Evolutionary conservation across 2,888 invertebrate genomes (phyloP).

Genomic region (Netelia virgata): DNA sequence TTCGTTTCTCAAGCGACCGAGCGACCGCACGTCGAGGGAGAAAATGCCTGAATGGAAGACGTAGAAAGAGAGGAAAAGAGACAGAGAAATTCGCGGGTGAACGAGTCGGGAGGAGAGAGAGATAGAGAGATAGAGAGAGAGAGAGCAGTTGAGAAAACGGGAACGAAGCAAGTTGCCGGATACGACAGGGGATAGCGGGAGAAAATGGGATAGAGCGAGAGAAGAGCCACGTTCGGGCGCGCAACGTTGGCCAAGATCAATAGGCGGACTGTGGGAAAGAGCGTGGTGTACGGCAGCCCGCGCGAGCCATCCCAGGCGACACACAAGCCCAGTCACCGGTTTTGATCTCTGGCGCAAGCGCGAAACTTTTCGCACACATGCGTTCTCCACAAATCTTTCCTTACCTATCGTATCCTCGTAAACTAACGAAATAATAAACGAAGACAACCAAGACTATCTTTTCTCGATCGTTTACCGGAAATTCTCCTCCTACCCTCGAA

Average conservation of each 20-base stretch:
- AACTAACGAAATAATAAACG: background rate
- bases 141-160: conserved; percentile 64
- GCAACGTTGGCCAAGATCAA: conserved; percentile 82
- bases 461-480: background rate
- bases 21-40: conserved; percentile 51
- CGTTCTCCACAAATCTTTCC: conserved; percentile 11
- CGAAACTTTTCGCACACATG: conserved; percentile 68
- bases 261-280: conserved; percentile 75
- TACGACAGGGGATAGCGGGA: conserved; percentile 47
- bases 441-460: background rate
- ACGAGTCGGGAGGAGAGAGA: conserved; percentile 43
- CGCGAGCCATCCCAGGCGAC: conserved; percentile 81
- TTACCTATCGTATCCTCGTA: background rate
- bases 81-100: conserved; percentile 2
- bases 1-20: conserved; percentile 50
- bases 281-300: conserved; percentile 57
- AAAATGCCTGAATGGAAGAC: conserved; percentile 47
- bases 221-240: conserved; percentile 74
- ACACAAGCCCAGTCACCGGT: conserved; percentile 75
- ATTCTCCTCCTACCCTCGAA: too few species aligned
- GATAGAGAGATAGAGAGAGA: conserved; percentile 39
- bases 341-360: conserved; percentile 81
- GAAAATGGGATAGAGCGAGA: conserved; percentile 63
- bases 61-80: conserved; percentile 47
- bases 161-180: conserved; percentile 48